Conservation (phyloP, 2,113 vertebrate species). For the Bagarius yarrelli region DNA sequence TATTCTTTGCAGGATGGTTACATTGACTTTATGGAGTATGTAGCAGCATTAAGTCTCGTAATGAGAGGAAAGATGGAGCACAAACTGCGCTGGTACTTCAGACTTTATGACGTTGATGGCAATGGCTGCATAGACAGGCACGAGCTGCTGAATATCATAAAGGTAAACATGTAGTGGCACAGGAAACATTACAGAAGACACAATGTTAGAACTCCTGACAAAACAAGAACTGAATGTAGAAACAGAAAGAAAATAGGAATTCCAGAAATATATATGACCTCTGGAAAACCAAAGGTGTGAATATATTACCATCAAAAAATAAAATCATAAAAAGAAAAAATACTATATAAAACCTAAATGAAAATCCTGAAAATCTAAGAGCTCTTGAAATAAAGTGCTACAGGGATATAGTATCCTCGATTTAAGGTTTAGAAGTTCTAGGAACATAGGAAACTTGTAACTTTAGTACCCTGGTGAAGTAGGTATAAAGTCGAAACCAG, state of each 20-base stretch:
- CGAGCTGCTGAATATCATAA: slow-evolving; percentile 88
- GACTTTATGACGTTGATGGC: slow-evolving; percentile 88
- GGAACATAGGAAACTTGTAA: no score
- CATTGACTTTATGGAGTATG: slow-evolving; percentile 91
- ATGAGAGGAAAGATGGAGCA: slow-evolving; percentile 92
- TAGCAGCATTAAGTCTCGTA: slow-evolving; percentile 86
- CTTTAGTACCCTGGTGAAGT: no score
- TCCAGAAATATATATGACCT: not conserved
- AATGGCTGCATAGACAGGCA: slow-evolving; percentile 89
- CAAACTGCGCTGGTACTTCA: slow-evolving; percentile 91
- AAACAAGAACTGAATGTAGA: no score
- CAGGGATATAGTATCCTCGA: no score
- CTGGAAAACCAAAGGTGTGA: no score
- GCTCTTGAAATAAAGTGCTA: no score
- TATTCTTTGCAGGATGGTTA: slow-evolving; percentile 78
- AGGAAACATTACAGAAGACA: not conserved
- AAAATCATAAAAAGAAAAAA: no score
- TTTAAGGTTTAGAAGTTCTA: no score
- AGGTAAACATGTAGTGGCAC: slow-evolving; percentile 62
- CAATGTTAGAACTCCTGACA: no score
- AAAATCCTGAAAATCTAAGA: not conserved
- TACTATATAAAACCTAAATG: no score
- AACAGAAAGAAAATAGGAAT: not conserved
- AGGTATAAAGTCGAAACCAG: not conserved
- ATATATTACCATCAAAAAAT: no score